These are phyloP conservation scores for Bembecia ichneumoniformis DNA, from an alignment of 2,888 invertebrate genomes.

Conservation along the genomic window DNA sequence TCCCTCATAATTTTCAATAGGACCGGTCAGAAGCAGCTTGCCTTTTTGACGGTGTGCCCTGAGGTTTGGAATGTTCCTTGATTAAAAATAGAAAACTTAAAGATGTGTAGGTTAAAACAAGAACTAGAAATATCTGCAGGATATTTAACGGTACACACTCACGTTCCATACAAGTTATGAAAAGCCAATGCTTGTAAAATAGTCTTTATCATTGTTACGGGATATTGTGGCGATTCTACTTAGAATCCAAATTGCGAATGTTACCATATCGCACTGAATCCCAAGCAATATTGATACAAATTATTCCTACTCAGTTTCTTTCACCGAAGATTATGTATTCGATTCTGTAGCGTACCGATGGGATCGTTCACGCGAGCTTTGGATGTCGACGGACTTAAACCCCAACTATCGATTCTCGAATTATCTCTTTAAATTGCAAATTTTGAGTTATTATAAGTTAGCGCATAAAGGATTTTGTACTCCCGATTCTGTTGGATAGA, in stretches of 20 bases:
- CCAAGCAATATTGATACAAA: constrained; percentile 46
- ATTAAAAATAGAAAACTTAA: no score
- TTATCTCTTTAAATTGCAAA: no score
- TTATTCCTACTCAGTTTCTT: constrained; percentile 52
- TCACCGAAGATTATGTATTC: constrained; percentile 55
- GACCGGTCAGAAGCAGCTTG: no score
- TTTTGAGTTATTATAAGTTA: no score
- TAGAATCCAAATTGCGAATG: constrained; percentile 1
- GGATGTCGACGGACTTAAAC: constrained; percentile 34
- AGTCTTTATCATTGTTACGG: not conserved
- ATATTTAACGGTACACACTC: no score
- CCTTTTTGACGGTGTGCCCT: no score
- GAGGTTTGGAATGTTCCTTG: no score
- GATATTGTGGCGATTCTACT: not conserved
- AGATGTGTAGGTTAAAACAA: no score
- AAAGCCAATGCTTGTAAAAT: not conserved
- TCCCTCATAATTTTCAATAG: no score
- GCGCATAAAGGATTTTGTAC: no score
- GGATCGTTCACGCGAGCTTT: constrained; percentile 64
- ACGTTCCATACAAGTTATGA: not conserved
- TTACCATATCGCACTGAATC: constrained; percentile 21
- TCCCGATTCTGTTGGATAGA: no score
- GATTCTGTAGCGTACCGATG: constrained; percentile 49
- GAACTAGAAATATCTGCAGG: no score
- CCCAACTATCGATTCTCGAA: constrained; percentile 26